Base-by-base conservation (phyloP, 2,797 vertebrate genomes). In the Leuciscus waleckii region DNA sequence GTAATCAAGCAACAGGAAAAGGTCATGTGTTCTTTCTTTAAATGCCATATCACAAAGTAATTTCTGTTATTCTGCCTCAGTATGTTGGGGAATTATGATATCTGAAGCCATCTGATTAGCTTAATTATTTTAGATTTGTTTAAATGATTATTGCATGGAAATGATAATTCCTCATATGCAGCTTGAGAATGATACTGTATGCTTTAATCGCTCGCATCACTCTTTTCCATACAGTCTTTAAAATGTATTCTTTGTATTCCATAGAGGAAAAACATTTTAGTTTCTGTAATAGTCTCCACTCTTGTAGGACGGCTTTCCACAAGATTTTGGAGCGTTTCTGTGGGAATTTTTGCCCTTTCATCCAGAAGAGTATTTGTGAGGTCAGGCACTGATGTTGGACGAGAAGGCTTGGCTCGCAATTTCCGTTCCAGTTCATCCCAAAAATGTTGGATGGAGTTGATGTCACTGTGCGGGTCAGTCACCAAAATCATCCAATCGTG, bases 1-100 rank as follows among this genome's bases (percentile, higher is more conserved):
- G 41, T 35, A 39, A 51, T 83, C 29, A 83, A 37, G 23, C 43
- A 29, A 19, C 37, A 23, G 49, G 54, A 54, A 68, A 83, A 84
- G 76, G 43, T 56, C 46, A 68, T 68, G n/a, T 39, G 16, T 54
- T 68, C 63, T 35, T 46, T 73, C 43, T 83, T 54, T 68, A 56
- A 77, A 68, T 49, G n/a, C 2, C 73, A 68, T 26, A 41, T 51
- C 26, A 37, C 14, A 2, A 32, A 41, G 11, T 82, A 1, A 23
- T 43, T 73, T 56, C 23, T 29, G 49, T 54, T 70, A 32, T 29
- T 79, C 16, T 32, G 75, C 23, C 5, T 61, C 54, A 61, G 29
- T 32, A 13, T 65, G 29, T 2, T 16, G 11, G 41, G 19, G 19
- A 23, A 26, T 43, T 8, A 29, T 79, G 14, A 77, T 2, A 9